Conservation (phyloP, 1,140 invertebrate genomes). For the Diabrotica undecimpunctata region DNA sequence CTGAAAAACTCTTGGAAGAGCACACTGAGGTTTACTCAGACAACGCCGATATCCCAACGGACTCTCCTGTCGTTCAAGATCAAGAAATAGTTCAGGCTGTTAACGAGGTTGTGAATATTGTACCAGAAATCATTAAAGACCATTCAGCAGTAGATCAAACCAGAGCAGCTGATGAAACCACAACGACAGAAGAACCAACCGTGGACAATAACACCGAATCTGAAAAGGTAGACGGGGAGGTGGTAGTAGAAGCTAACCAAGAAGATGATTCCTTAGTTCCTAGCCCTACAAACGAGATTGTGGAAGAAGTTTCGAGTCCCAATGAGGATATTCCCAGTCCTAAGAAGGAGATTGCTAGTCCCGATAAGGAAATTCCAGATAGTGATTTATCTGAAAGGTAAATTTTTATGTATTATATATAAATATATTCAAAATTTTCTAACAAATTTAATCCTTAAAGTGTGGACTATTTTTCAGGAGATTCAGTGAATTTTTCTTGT, state of each 20-base stretch:
- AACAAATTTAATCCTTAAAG: too few relatives aligned
- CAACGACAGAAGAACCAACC: too few relatives aligned
- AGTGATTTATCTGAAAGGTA: slow-evolving; percentile 45
- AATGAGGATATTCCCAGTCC: slow-evolving; percentile 7
- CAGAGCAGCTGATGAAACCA: neutral
- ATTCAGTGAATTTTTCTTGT: too few relatives aligned
- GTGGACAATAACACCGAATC: too few relatives aligned
- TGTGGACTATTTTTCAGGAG: too few relatives aligned
- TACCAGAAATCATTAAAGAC: slow-evolving; percentile 31
- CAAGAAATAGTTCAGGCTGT: slow-evolving; percentile 53
- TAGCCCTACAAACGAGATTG: too few relatives aligned
- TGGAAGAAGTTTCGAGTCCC: slow-evolving; percentile 7
- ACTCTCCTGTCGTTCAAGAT: slow-evolving; percentile 50
- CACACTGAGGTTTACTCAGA: slow-evolving; percentile 21
- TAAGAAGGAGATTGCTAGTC: slow-evolving; percentile 26
- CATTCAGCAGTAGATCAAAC: neutral
- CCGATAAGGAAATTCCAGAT: slow-evolving; percentile 39
- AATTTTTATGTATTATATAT: neutral
- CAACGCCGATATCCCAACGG: slow-evolving; percentile 1
- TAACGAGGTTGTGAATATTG: slow-evolving; percentile 39
- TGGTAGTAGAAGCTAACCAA: too few relatives aligned
- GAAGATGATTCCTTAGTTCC: too few relatives aligned
- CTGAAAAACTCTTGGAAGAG: slow-evolving; percentile 55
- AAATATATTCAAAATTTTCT: too few relatives aligned
- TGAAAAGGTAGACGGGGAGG: slow-evolving; percentile 3